Evolutionary conservation across 2,113 vertebrate genomes (phyloP), one percentile per base, ranked within the genome.

Genomic region (Xiphophorus couchianus): DNA sequence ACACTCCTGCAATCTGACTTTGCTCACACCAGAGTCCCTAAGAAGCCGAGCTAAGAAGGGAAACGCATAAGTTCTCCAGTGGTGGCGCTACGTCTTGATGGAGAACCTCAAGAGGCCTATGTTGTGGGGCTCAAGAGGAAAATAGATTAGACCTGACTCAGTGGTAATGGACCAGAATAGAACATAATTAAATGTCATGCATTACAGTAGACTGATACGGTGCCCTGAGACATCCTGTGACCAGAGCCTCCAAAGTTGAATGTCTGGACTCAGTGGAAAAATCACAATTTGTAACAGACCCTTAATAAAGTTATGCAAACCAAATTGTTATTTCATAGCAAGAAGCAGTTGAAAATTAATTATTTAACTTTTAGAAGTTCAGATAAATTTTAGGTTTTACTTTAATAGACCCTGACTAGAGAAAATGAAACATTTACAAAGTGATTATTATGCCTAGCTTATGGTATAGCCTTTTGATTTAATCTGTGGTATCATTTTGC

Each of bases 1-100:
- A 90, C 74, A 90, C 85, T 88, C 86, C 86, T 92, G 90, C 92
- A 92, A 92, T 92, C 90, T 89, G 80, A 89, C 85, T 84, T 88
- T 78, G 69, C 71, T 77, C 82, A 76, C 80, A 80, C 80, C 37
- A 17, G 69, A 29, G 67, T 76, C 77, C 88, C 44, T 77, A 67
- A 85, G 84, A 86, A 70, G 62, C 79, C 78, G 1, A 69, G 80
- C 81, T 78, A 76, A 84, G 82, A n/a, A 84, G 77, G 78, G 66
- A 66, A 74, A 74, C 74, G 78, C 82, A 76, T 62, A 58, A 79
- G 83, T 69, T 75, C 64, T 74, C 54, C 54, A 31, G 37, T 37
- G 15, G 31, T 76, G 73, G 69, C 11, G 54, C 62, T 76, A 58
- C 66, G 71, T 77, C 39, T 67, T 67, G 74, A 89, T 80, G 69